Percentiles rank a stretch among this genome's conserved stretches.
Evolutionary conservation across 2,888 invertebrate species (phyloP).

Genomic region (Sarcophaga carnaria): DNA sequence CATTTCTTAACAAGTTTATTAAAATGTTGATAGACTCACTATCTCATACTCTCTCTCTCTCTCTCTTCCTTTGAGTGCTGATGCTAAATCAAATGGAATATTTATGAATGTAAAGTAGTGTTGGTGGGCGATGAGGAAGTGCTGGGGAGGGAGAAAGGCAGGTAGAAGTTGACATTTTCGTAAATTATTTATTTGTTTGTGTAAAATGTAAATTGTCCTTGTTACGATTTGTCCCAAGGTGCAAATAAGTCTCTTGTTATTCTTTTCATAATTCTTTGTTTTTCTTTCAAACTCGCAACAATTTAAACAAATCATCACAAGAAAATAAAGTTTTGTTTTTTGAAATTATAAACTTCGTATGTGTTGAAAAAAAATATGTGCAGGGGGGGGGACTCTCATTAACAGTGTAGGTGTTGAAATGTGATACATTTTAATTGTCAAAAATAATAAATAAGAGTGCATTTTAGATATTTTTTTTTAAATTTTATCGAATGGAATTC

Average conservation of each 20-base stretch:
- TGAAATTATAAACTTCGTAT: conserved; percentile 5
- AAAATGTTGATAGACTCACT: conserved; percentile 37
- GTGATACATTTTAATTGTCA: not conserved
- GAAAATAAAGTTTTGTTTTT: conserved; percentile 27
- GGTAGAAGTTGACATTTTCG: conserved; percentile 49
- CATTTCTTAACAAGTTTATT: conserved; percentile 37
- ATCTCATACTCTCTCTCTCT: conserved; percentile 11
- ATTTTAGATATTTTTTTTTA: no score
- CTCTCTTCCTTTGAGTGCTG: not conserved
- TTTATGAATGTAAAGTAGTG: conserved; percentile 6
- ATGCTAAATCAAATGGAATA: not conserved
- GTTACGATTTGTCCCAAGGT: conserved; percentile 71
- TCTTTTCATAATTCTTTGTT: conserved; percentile 13
- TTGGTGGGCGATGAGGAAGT: not conserved
- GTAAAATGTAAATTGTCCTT: conserved; percentile 63
- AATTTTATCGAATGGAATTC: no score
- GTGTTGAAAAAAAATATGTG: conserved; percentile 22
- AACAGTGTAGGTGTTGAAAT: not conserved
- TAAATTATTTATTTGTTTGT: conserved; percentile 69
- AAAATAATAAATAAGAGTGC: not conserved
- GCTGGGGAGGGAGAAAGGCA: not conserved
- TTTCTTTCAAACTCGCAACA: not conserved
- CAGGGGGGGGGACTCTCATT: not conserved
- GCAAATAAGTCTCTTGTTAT: conserved; percentile 69
- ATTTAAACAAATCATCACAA: conserved; percentile 59